Base-by-base conservation (phyloP, 2,113 vertebrate species). In the Protomyctophum bolini region DNA sequence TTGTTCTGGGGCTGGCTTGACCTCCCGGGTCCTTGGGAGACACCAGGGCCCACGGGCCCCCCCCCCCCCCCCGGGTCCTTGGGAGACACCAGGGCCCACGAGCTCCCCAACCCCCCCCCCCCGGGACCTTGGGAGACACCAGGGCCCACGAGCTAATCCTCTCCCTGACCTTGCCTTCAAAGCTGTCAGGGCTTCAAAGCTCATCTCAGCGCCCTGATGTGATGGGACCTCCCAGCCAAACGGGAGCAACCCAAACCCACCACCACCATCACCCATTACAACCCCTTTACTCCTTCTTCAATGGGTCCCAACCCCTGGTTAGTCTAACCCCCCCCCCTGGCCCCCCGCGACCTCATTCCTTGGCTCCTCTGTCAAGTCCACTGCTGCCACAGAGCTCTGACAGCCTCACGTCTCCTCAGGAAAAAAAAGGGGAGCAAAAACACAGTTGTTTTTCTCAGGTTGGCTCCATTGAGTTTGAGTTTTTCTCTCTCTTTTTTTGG, bases 161-260 rank as follows among this genome's bases (percentile, higher is more conserved):
- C 68, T 85, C 79, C 58, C 72, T 88, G 73, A 83, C 56, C 58
- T 70, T 72, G 77, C 62, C 70, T 72, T 77, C 79, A 80, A 70
- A 85, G 81, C 75, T 86, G 81, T 86, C 78, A 82, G 67, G 76
- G 75, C 82, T 83, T 86, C 86, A 89, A 84, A 87, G 72, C 68
- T 68, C 75, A 79, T 77, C 82, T 82, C 72, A 71, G 80, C 73
- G 5, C 78, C 63, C 41, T 80, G 81, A 88, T 69, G 73, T 84
- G 72, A 81, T 76, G 65, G 81, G 86, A 88, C 83, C 84, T 80
- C 83, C 77, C 58, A 83, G 69, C 70, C 73, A 55, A 79, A 63
- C 33, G 21, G 65, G 46, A 75, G 63, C 63, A 61, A 21, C 21
- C 21, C 21, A 21, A 21, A 21, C 41, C 72, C 47, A 56, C 50